These are phyloP conservation scores for Sebastes steindachneri DNA, from an alignment of 2,797 vertebrate genomes.

Conservation along the genomic window DNA sequence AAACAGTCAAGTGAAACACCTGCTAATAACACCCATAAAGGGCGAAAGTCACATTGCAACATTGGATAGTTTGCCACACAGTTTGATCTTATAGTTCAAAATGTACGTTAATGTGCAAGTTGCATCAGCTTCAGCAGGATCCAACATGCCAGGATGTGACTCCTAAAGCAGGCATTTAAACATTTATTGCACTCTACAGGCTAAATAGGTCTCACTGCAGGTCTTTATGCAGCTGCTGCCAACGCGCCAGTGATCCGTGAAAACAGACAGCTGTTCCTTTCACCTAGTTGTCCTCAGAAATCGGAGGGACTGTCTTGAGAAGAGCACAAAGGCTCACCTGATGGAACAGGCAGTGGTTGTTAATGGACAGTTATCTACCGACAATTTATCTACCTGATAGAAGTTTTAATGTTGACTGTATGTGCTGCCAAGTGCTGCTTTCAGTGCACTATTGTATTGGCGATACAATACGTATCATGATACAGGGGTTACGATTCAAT, in stretches of 20 bases:
- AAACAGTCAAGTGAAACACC: background rate
- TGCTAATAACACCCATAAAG: background rate
- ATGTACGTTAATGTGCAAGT: background rate
- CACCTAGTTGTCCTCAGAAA: conserved; percentile 1
- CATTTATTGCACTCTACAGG: conserved; percentile 4
- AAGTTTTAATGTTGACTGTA: too few relatives aligned
- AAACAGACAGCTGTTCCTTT: conserved; percentile 39
- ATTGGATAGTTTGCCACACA: background rate
- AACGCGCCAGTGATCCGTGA: conserved; percentile 15
- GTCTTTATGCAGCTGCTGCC: conserved; percentile 13
- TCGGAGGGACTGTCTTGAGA: background rate
- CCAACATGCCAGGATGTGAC: background rate
- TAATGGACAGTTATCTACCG: background rate
- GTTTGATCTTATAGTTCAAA: conserved; percentile 4
- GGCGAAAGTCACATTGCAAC: background rate
- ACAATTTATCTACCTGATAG: background rate
- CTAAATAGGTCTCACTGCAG: conserved; percentile 5
- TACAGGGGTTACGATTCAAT: too few relatives aligned
- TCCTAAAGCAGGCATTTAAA: conserved; percentile 17
- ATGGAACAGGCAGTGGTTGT: background rate
- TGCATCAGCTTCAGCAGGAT: background rate
- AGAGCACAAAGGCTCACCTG: background rate
- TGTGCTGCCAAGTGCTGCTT: background rate
- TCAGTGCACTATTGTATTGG: background rate
- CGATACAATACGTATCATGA: too few relatives aligned